Conservation (phyloP, 2,113 vertebrate species). For the Labeo rohita region DNA sequence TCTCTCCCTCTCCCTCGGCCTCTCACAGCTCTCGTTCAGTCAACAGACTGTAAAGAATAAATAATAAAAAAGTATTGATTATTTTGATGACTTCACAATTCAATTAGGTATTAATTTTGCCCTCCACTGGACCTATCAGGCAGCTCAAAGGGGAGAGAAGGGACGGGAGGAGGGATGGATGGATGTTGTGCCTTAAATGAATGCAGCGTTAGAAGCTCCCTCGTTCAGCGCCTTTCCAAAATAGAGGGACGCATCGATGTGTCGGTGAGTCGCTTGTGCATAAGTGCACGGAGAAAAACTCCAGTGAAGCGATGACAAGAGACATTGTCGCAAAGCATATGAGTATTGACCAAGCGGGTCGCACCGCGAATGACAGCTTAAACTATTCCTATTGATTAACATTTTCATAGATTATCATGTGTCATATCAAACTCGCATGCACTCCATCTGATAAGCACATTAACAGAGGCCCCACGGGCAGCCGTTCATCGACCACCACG, state of each 20-base stretch:
- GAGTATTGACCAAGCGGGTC: constrained; percentile 94
- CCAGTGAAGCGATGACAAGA: constrained; percentile 84
- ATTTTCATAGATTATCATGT: constrained; percentile 99
- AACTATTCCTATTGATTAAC: constrained; percentile 99
- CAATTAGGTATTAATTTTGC: constrained; percentile 99
- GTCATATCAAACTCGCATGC: constrained; percentile 93
- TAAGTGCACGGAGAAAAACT: constrained; percentile 83
- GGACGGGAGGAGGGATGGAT: constrained; percentile 68
- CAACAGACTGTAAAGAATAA: constrained; percentile 99
- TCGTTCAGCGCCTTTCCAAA: constrained; percentile 83
- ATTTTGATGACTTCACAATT: constrained; percentile 99
- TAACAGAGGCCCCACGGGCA: constrained; percentile 83
- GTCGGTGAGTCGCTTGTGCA: constrained; percentile 89
- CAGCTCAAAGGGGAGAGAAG: constrained; percentile 88
- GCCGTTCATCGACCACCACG: constrained; percentile 80
- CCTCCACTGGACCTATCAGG: constrained; percentile 99
- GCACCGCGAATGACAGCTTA: constrained; percentile 93
- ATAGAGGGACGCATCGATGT: constrained; percentile 83
- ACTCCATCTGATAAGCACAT: constrained; percentile 90
- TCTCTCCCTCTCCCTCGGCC: constrained; percentile 88
- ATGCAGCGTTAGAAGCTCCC: constrained; percentile 84
- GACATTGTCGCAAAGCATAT: constrained; percentile 96
- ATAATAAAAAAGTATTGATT: constrained; percentile 99
- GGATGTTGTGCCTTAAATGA: constrained; percentile 76
- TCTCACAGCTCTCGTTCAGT: constrained; percentile 98